These are phyloP conservation scores for Eurosta solidaginis DNA, from an alignment of 1,140 invertebrate species.

Conservation along the genomic window DNA sequence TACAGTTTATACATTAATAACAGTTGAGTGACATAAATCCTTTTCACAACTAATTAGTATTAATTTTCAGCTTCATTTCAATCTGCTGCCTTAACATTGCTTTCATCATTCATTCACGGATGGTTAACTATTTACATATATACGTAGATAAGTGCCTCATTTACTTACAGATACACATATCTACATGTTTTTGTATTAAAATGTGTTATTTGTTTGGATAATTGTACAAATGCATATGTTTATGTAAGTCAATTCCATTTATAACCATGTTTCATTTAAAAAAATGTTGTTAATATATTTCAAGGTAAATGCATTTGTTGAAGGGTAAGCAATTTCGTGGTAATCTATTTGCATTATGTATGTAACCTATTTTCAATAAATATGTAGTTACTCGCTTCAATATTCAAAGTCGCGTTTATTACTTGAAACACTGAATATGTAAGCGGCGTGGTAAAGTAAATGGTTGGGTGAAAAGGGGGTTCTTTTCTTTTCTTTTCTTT, in stretches of 20 bases:
- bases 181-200: no score
- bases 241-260: neutral
- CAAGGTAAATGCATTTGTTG: neutral
- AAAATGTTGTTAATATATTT: constrained; percentile 12
- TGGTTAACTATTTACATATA: neutral
- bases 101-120: neutral
- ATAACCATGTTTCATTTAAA: neutral
- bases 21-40: constrained; percentile 35
- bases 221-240: neutral
- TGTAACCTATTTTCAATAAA: no score
- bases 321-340: neutral
- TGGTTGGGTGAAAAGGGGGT: no score
- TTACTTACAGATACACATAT: no score
- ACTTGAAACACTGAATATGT: no score
- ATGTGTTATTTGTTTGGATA: neutral
- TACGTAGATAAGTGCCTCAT: no score
- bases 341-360: neutral
- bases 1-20: constrained; percentile 16
- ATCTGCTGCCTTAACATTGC: constrained; percentile 1
- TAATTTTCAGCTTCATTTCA: constrained; percentile 35
- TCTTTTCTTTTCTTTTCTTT: no score
- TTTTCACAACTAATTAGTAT: constrained; percentile 34
- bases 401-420: no score
- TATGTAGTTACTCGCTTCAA: no score
- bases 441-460: no score